Evolutionary conservation across 37 sponge, comb jelly and placozoan genomes (phyloP), one percentile per base, ranked within the genome.

Genomic region (Ephydatia muelleri): DNA sequence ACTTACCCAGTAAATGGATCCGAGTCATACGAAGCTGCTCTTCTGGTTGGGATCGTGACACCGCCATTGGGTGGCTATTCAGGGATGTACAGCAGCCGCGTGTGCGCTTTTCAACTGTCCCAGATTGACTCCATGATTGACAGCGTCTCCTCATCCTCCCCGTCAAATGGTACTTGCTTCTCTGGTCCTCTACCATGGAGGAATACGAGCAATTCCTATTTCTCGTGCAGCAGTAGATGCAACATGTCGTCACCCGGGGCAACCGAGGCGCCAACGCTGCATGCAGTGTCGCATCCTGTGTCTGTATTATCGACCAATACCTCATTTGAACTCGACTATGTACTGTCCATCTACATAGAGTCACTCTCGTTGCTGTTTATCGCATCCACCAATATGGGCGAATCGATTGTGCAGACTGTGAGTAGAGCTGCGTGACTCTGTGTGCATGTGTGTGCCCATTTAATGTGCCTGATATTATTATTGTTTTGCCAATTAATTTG

Each of bases 91-190:
- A 14, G 16, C 57, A 48, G 65, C 32, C 12, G 65, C 0, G 30
- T 79, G 30, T 79, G 80, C 38, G 27, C 80, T 23, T 79, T 57
- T 22, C 48, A 1, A 30, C 67, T 79, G 32, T 48, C 80, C 28
- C 26, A 39, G 26, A 64, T 79, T 79, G 38, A 79, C 67, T 11
- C 80, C 28, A 49, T 6, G 27, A 48, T 79, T 65, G 80, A 79
- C 65, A 79, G 22, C 16, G 57, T 14, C 6, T 57, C 57, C 16
- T 16, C 57, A 14, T 21, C 57, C 57, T 16, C 57, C 25, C 9
- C 64, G 0, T 5, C 57, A 57, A 1, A 14, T n/a, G n/a, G n/a
- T 21, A 57, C 57, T 21, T 57, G 57, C 57, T 57, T 14, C 16
- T 57, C 57, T 57, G 57, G 57, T 1, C 19, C 57, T 21, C 57